A percentile compares a stretch with the other conserved stretches of the same genome.
Conservation (phyloP, 1,140 invertebrate species). For the Anoplophora glabripennis region DNA sequence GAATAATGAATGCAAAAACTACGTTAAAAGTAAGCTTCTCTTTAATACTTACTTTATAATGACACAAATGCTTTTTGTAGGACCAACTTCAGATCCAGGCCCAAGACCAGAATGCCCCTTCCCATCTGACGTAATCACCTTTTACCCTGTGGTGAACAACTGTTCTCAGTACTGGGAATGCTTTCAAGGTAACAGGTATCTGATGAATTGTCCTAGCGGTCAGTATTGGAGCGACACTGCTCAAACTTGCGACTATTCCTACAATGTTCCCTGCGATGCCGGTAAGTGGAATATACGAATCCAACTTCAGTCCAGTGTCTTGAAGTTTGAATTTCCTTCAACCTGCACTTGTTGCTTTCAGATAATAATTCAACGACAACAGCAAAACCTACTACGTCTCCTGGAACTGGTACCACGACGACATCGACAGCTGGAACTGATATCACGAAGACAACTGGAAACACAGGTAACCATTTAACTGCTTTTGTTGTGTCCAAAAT, state of each 20-base stretch:
- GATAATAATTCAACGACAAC: neutral
- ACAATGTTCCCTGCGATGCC: conserved; percentile 5
- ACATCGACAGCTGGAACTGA: no score
- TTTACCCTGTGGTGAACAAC: conserved; percentile 15
- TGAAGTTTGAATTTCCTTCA: neutral
- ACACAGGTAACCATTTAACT: neutral
- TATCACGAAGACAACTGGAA: no score
- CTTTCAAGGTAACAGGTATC: conserved; percentile 14
- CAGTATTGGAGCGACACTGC: conserved; percentile 32
- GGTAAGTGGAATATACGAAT: neutral
- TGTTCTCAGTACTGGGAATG: conserved; percentile 29
- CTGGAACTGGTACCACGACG: no score
- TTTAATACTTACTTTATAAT: no score
- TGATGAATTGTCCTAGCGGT: conserved; percentile 19
- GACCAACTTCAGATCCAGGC: neutral
- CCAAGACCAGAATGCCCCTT: conserved; percentile 16
- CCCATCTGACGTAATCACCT: conserved; percentile 3
- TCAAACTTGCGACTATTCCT: conserved; percentile 27
- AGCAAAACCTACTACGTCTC: no score
- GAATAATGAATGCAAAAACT: no score
- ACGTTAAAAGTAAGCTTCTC: no score
- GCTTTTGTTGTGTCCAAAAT: no score
- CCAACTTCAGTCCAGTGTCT: no score
- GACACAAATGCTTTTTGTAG: neutral
- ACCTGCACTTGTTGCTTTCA: neutral